These are phyloP conservation scores for Mirza zaza DNA, from an alignment of 2,113 vertebrate species.

Conservation along the genomic window DNA sequence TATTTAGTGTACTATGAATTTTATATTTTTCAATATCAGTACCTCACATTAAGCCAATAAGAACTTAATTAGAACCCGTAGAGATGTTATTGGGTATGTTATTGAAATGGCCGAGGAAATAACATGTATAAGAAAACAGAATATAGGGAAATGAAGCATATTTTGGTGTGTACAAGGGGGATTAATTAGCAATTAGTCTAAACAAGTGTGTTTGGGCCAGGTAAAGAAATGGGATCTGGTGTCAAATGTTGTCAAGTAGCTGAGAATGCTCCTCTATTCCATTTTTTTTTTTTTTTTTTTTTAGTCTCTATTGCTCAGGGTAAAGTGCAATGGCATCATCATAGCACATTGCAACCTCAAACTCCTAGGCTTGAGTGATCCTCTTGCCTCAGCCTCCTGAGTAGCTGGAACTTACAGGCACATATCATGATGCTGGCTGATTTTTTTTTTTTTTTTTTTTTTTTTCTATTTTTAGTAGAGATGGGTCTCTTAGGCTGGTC, in stretches of 20 bases:
- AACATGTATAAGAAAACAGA: background rate
- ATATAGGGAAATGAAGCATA: background rate
- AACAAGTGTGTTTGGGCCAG: background rate
- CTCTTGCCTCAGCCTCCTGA: too few species aligned
- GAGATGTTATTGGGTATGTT: background rate
- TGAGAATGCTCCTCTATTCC: background rate
- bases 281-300: too few species aligned
- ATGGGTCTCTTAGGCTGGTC: too few species aligned
- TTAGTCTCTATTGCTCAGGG: too few species aligned
- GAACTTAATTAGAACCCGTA: background rate
- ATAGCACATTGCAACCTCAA: too few species aligned
- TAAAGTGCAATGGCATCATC: too few species aligned
- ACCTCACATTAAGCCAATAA: background rate
- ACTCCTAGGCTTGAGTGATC: too few species aligned
- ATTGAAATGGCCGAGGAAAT: background rate
- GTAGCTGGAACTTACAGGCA: too few species aligned
- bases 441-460: background rate
- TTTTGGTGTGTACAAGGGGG: background rate
- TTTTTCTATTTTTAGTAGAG: background rate
- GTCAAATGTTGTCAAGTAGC: background rate
- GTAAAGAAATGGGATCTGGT: background rate
- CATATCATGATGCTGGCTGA: too few species aligned
- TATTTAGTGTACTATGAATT: background rate
- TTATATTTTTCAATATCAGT: background rate
- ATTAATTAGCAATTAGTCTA: background rate